These are phyloP conservation scores for Choloepus didactylus DNA, from an alignment of 2,797 vertebrate species.

Conservation along the genomic window DNA sequence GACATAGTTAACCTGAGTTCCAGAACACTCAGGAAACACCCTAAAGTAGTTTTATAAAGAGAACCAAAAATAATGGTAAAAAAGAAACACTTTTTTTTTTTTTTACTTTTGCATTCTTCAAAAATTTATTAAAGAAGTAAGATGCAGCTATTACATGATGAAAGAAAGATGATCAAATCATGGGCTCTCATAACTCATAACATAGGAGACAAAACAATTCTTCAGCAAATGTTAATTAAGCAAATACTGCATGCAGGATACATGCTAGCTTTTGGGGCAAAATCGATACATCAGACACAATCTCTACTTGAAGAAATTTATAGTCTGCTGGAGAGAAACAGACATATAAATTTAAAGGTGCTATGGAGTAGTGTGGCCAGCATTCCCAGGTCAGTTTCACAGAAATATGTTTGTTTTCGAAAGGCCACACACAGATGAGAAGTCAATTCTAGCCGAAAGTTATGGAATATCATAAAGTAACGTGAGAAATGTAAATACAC, in stretches of 20 bases:
- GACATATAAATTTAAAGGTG: neutral
- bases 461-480: neutral
- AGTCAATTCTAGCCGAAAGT: neutral
- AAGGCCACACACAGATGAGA: neutral
- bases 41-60: neutral
- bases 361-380: neutral
- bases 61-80: neutral
- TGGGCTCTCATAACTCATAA: neutral
- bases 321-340: neutral
- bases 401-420: conserved; percentile 45
- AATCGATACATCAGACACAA: neutral
- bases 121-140: neutral
- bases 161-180: neutral
- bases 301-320: conserved; percentile 15
- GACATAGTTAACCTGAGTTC: neutral
- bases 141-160: neutral
- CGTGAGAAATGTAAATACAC: neutral
- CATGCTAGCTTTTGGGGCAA: neutral
- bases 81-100: neutral
- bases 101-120: neutral
- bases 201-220: neutral
- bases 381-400: conserved; percentile 6
- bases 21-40: neutral
- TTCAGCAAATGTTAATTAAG: neutral
- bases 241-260: neutral